These are phyloP conservation scores for Enteromius afrohamiltoni DNA, from an alignment of 2,797 vertebrate genomes.

Conservation along the genomic window DNA sequence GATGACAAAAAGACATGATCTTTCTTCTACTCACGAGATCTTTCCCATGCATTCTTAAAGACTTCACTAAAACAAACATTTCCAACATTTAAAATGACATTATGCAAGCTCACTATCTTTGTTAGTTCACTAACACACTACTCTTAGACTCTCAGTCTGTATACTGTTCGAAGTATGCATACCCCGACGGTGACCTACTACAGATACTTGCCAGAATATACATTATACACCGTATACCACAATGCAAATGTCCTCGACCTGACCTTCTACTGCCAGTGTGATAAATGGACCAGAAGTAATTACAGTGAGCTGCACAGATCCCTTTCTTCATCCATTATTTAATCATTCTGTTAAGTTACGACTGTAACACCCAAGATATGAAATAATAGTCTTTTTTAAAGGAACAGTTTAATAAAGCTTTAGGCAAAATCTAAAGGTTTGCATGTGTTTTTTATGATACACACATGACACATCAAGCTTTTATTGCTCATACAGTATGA, in stretches of 20 bases:
- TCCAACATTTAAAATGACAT: background rate
- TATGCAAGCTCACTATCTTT: background rate
- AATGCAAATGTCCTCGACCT: background rate
- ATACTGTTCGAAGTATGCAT: background rate
- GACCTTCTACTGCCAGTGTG: background rate
- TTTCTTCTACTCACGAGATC: background rate
- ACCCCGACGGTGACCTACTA: background rate
- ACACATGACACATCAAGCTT: background rate
- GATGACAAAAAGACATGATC: background rate
- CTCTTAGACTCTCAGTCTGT: too few relatives aligned
- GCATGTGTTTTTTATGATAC: too few relatives aligned
- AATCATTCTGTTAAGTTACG: background rate
- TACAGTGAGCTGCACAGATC: background rate
- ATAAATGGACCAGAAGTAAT: background rate
- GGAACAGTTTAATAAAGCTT: background rate
- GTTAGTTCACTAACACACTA: background rate
- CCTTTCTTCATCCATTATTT: background rate
- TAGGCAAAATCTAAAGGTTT: background rate
- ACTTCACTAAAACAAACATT: background rate
- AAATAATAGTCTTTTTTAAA: background rate
- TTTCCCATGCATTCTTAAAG: background rate
- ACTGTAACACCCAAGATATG: background rate
- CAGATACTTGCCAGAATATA: background rate
- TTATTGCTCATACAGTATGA: background rate
- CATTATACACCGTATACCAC: background rate